Evolutionary conservation across 2,113 vertebrate species (phyloP).

Genomic region (Theristicus caerulescens): DNA sequence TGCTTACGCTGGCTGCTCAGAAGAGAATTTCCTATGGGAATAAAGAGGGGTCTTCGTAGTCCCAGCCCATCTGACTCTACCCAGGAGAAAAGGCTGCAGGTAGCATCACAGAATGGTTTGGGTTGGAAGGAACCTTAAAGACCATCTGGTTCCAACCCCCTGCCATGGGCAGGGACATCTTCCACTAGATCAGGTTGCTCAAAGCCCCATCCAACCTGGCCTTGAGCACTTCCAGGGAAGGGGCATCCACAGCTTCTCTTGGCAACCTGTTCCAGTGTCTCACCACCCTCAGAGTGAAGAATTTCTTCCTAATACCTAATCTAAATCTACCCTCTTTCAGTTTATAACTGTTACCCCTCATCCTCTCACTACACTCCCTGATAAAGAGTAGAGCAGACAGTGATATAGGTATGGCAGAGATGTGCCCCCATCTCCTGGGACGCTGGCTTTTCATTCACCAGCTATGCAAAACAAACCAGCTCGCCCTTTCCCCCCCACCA

Average conservation of each 20-base stretch:
- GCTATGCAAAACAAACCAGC: neutral
- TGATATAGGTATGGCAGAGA: neutral
- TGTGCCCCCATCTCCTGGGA: neutral
- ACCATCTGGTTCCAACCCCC: fast-evolving
- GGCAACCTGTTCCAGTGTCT: neutral
- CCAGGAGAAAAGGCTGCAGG: neutral
- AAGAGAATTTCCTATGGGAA: neutral
- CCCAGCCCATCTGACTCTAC: neutral
- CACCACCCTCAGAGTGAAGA: fast-evolving
- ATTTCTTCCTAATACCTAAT: neutral
- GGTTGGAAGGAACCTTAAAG: neutral
- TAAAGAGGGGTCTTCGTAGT: neutral
- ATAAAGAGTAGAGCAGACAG: neutral
- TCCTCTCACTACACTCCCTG: neutral
- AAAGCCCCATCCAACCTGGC: fast-evolving
- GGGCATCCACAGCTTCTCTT: neutral
- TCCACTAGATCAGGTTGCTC: fast-evolving
- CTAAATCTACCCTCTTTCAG: neutral
- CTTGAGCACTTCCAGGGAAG: neutral
- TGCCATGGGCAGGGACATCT: neutral
- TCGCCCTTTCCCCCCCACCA: neutral
- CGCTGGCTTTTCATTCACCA: neutral
- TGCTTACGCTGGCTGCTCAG: neutral
- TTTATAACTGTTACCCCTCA: neutral
- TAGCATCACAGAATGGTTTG: neutral